A percentile compares a stretch with the other conserved stretches of the same genome.
Evolutionary conservation across 2,797 vertebrate genomes (phyloP).

Genomic region (Sebastes variabilis): DNA sequence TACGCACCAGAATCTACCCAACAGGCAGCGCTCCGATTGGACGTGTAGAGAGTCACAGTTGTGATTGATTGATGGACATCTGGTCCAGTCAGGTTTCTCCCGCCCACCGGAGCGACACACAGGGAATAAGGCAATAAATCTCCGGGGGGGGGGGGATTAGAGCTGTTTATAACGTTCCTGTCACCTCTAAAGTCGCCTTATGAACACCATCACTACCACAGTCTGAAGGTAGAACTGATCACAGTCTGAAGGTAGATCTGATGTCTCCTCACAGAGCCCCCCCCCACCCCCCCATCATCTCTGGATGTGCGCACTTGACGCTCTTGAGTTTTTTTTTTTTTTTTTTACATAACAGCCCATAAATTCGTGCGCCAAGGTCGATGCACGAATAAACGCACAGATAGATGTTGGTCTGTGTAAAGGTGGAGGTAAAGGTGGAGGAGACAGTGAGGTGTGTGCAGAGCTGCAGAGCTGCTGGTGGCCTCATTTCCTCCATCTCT

Average conservation of each 20-base stretch:
- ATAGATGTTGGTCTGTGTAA: no score
- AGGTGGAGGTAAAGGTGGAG: no score
- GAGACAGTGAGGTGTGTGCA: neutral
- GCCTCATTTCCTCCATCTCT: slow-evolving; percentile 54
- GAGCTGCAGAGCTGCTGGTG: slow-evolving; percentile 8
- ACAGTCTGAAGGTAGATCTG: no score
- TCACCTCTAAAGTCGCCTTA: neutral
- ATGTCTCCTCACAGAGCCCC: neutral
- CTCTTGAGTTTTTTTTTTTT: neutral
- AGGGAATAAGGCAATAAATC: neutral
- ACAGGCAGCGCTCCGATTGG: neutral
- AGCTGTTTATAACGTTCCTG: neutral
- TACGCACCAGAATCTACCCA: slow-evolving; percentile 3
- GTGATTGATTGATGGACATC: slow-evolving; percentile 69
- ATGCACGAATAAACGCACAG: neutral
- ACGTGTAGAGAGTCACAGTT: slow-evolving; percentile 43
- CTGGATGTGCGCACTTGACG: slow-evolving; percentile 63
- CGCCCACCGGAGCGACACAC: slow-evolving; percentile 44
- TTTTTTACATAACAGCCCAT: slow-evolving; percentile 38
- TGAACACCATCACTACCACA: neutral
- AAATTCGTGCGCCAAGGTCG: slow-evolving; percentile 53
- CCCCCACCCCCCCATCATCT: slow-evolving; percentile 6
- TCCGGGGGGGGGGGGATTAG: neutral
- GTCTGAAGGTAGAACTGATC: no score
- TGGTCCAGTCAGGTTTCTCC: slow-evolving; percentile 51